Evolutionary conservation across 2,888 invertebrate genomes (phyloP).

Genomic region (Heterodera filipjevi): DNA sequence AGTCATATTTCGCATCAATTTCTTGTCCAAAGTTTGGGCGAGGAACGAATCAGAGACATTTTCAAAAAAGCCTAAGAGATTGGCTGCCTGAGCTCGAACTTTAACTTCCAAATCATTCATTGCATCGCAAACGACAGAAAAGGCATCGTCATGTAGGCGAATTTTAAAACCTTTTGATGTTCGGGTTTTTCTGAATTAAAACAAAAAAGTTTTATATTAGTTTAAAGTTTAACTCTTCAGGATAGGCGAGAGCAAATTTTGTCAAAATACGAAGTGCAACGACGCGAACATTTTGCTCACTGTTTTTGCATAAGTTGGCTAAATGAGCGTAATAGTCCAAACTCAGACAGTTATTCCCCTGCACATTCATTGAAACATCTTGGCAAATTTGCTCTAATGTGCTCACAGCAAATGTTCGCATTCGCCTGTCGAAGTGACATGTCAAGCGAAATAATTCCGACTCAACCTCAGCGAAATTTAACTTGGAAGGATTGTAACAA

Average conservation of each 20-base stretch:
- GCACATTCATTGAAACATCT: background rate
- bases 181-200: constrained; percentile 32
- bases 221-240: constrained; percentile 40
- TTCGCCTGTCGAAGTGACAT: constrained; percentile 6
- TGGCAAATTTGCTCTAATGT: constrained; percentile 8
- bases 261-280: constrained; percentile 42
- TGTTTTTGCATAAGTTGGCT: constrained; percentile 39
- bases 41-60: constrained; percentile 85
- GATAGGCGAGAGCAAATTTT: constrained; percentile 34
- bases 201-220: background rate
- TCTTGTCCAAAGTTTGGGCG: constrained; percentile 94
- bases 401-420: background rate
- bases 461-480: background rate
- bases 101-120: constrained; percentile 82
- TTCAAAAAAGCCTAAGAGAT: constrained; percentile 77
- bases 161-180: constrained; percentile 67
- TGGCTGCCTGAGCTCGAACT: constrained; percentile 63
- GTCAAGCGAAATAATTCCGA: background rate
- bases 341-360: background rate
- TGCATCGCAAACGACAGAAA: constrained; percentile 84
- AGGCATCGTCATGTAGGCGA: constrained; percentile 90
- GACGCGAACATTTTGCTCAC: constrained; percentile 43
- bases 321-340: background rate
- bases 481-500: background rate
- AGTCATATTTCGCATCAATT: constrained; percentile 91